Evolutionary conservation across 2,797 vertebrate species (phyloP).

Genomic region (Sitta carolinensis): DNA sequence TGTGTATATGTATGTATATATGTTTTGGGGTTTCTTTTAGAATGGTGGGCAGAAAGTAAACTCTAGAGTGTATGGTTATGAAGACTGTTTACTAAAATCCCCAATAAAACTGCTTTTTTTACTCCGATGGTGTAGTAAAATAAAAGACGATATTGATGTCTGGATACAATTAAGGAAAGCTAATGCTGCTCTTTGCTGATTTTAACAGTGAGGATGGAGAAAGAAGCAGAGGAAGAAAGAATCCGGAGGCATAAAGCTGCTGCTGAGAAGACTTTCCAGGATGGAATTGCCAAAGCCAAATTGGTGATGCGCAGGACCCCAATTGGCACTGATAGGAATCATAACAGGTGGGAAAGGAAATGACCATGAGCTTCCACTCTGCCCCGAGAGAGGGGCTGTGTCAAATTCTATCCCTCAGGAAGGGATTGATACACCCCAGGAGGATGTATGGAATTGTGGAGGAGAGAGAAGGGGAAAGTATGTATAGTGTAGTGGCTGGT

Average conservation of each 20-base stretch:
- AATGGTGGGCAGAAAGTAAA: neutral
- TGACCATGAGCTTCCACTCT: neutral
- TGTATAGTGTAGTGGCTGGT: neutral
- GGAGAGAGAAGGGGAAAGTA: neutral
- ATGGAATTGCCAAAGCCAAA: constrained; percentile 90
- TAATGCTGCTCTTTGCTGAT: neutral
- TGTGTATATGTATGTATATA: too few species aligned
- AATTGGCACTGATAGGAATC: constrained; percentile 94
- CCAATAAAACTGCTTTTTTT: neutral
- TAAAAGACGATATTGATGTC: neutral
- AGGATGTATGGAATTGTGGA: neutral
- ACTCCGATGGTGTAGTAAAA: neutral
- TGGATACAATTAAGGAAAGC: neutral
- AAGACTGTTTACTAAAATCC: neutral
- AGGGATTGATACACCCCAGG: neutral
- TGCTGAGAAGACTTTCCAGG: constrained; percentile 90
- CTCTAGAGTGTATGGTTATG: neutral
- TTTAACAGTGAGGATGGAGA: constrained; percentile 88
- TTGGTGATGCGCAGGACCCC: constrained; percentile 89
- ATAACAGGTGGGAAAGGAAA: constrained; percentile 84
- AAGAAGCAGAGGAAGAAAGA: constrained; percentile 92
- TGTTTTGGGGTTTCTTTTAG: neutral
- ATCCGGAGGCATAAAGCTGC: constrained; percentile 87
- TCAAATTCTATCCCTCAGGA: neutral
- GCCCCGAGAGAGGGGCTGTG: neutral